Base-by-base conservation (phyloP, 2,113 vertebrate species). In the Tachycineta bicolor region DNA sequence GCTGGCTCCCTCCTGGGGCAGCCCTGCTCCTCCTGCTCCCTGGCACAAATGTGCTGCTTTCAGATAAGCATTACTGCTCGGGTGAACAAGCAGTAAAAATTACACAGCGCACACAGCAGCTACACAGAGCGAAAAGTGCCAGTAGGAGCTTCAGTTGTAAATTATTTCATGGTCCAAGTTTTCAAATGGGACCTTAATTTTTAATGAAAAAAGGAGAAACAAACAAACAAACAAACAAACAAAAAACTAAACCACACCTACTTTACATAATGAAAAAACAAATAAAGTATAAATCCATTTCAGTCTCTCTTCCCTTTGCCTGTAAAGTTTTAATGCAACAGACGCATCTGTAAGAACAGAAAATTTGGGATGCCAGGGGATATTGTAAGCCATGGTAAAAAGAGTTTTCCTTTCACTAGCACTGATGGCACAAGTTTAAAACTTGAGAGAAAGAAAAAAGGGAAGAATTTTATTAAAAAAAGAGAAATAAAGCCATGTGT, bases 171-270 rank as follows among this genome's bases (percentile, higher is more conserved):
- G 31, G 41, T 46, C 58, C 19, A 34, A 9, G 11, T 60, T 68
- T 87, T 85, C 63, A 78, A 75, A 55, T 21, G 5, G 14, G 34
- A 76, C 25, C 16, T 62, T 68, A 69, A 69, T 29, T 31, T 84
- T 79, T 43, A 63, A 73, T 19, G 50, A 22, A 74, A 89, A 92
- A 86, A 62, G 9, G 11, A 33, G 37, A 49, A 53, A 68, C 37
- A 65, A 2, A 0, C 0, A 1, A 37, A 37, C 37, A 37, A 37
- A 37, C 37, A 37, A 37, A 37, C 37, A 37, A 37, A 37, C 37
- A 37, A 37, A 37, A 37, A 37, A 37, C 37, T 37, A 37, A 37
- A 37, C 9, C 10, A 28, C n/a, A 53, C 5, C 10, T 68, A 68
- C 18, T 26, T 59, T 53, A 43, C 5, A 20, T 68, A 3, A 50